These are phyloP conservation scores for Caenorhabditis wallacei DNA, from an alignment of 2,888 invertebrate species.

Conservation along the genomic window DNA sequence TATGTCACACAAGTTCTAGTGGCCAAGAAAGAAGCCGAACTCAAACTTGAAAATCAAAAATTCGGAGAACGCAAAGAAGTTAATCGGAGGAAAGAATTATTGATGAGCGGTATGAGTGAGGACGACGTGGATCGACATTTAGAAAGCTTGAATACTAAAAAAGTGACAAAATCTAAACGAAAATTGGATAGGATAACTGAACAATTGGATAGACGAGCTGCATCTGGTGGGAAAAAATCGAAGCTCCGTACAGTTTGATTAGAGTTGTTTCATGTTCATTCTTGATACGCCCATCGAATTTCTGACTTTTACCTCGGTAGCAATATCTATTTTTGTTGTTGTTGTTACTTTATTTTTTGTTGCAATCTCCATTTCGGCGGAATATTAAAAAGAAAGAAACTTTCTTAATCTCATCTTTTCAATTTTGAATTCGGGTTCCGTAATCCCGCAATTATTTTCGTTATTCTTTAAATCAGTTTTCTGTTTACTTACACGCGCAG, in stretches of 20 bases:
- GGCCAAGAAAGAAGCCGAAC: constrained; percentile 93
- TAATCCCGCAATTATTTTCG: neutral
- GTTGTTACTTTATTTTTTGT: neutral
- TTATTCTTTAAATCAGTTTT: neutral
- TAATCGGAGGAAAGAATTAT: constrained; percentile 92
- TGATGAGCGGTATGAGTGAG: constrained; percentile 86
- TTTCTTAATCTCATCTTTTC: too few species aligned
- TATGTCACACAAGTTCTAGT: constrained; percentile 94
- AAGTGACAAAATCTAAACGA: constrained; percentile 47
- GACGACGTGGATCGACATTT: constrained; percentile 67
- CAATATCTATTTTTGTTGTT: constrained; percentile 12
- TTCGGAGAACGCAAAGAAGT: constrained; percentile 92
- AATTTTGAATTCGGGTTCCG: neutral
- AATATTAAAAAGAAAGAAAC: too few species aligned
- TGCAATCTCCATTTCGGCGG: too few species aligned
- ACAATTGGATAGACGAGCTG: constrained; percentile 33
- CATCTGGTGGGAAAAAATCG: neutral
- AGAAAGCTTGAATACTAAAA: constrained; percentile 41
- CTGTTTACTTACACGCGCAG: neutral
- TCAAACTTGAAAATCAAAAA: constrained; percentile 84
- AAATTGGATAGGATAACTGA: constrained; percentile 49
- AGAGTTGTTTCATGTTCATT: too few species aligned
- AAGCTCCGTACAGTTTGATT: too few species aligned
- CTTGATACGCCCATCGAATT: too few species aligned
- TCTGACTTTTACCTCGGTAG: too few species aligned